phyloP scores from a whole-genome alignment of 1,140 invertebrate species.

The Adoxophyes honmai region DNA sequence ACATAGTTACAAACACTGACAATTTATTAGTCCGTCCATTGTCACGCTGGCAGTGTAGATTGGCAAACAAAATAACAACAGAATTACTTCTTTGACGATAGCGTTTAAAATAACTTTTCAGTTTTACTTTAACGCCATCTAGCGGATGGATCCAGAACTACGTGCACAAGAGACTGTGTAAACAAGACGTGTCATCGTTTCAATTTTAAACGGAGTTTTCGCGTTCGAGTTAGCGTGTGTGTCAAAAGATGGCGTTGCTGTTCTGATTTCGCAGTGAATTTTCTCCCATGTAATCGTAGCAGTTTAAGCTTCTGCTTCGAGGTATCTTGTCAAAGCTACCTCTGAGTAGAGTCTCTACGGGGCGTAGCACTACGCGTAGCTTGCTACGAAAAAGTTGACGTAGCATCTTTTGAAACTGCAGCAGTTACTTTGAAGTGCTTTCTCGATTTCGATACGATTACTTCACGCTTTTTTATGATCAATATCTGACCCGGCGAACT shows the following conservation, averaged over 20 bases:
- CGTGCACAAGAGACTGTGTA: not conserved
- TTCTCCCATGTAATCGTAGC: too few species aligned
- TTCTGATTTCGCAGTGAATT: not conserved
- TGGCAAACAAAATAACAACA: not conserved
- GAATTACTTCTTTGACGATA: not conserved
- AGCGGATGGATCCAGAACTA: not conserved
- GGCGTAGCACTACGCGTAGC: too few species aligned
- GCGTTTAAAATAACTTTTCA: not conserved
- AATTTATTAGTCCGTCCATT: not conserved
- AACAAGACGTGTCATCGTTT: not conserved
- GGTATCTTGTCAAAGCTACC: too few species aligned
- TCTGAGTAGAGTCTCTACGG: too few species aligned
- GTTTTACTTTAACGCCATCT: constrained; percentile 4
- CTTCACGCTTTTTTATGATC: too few species aligned
- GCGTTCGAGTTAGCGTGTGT: not conserved
- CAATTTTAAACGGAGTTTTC: not conserved
- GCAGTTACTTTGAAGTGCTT: too few species aligned
- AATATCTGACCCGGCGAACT: too few species aligned
- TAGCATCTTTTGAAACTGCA: too few species aligned
- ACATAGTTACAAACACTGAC: too few species aligned
- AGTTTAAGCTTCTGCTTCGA: too few species aligned
- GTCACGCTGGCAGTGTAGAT: not conserved
- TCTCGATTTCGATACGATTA: too few species aligned
- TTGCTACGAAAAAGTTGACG: too few species aligned
- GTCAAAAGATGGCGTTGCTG: not conserved